Percentiles rank a stretch among this genome's conserved stretches.
Conservation (phyloP, 2,888 invertebrate genomes). For the Ellobium chinense region DNA sequence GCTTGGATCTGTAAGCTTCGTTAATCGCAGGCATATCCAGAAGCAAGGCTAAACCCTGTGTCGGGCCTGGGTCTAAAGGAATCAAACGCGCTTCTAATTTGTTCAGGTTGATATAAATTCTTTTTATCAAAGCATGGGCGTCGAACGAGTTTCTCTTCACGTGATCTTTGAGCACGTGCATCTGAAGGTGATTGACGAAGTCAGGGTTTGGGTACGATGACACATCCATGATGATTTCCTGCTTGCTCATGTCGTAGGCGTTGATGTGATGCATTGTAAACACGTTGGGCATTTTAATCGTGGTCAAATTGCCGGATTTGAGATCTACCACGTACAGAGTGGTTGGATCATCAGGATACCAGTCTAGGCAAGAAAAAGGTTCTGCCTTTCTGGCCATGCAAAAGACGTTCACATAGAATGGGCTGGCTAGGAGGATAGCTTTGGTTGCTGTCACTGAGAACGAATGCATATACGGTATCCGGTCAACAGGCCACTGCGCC, state of each 20-base stretch:
- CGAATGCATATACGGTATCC: conserved; percentile 75
- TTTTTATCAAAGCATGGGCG: conserved; percentile 59
- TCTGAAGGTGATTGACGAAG: conserved; percentile 64
- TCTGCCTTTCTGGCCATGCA: conserved; percentile 65
- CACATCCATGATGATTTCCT: conserved; percentile 64
- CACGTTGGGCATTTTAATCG: conserved; percentile 59
- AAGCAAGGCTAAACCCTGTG: conserved; percentile 54
- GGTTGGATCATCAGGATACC: conserved; percentile 60
- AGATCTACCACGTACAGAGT: conserved; percentile 67
- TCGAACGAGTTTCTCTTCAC: conserved; percentile 60
- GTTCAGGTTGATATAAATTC: conserved; percentile 64
- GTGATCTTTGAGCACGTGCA: conserved; percentile 60
- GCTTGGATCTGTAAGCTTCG: conserved; percentile 62
- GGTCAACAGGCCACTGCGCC: conserved; percentile 63
- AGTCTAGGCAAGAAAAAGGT: conserved; percentile 70
- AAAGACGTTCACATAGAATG: conserved; percentile 67
- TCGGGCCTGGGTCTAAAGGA: conserved; percentile 17
- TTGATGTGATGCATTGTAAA: conserved; percentile 75
- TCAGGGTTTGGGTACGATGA: conserved; percentile 68
- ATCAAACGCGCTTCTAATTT: conserved; percentile 39
- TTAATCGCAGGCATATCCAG: conserved; percentile 75
- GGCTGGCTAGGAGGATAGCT: conserved; percentile 70
- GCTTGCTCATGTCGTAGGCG: conserved; percentile 63
- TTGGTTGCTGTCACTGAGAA: conserved; percentile 70
- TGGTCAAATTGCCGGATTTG: conserved; percentile 56